Evolutionary conservation across 2,797 vertebrate species (phyloP).

Genomic region (Lerista edwardsae): DNA sequence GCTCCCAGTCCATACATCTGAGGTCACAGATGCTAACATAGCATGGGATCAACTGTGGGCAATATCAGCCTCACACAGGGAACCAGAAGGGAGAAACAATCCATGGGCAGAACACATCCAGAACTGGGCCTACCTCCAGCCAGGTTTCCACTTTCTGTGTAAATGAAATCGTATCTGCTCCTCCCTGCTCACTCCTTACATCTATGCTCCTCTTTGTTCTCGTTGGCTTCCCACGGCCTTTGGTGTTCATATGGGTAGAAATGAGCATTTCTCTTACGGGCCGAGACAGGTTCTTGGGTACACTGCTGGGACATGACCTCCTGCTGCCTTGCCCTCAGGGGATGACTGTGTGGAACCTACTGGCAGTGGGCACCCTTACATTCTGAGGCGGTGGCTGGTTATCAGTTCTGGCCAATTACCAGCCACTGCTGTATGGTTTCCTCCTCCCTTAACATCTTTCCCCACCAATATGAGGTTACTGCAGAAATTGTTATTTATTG

Average conservation of each 20-base stretch:
- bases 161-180: conserved; percentile 9
- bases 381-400: conserved; percentile 18
- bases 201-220: conserved; percentile 24
- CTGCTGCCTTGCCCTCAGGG: conserved; percentile 19
- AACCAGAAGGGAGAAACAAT: conserved; percentile 1
- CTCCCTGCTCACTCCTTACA: conserved; percentile 5
- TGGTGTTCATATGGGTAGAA: conserved; percentile 12
- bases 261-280: conserved; percentile 22
- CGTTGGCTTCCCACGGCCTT: neutral
- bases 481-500: neutral
- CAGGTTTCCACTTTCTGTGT: conserved; percentile 31
- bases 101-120: neutral
- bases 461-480: neutral
- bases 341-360: conserved; percentile 32
- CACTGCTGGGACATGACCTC: conserved; percentile 34
- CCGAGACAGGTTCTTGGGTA: conserved; percentile 14
- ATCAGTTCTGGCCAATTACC: conserved; percentile 13
- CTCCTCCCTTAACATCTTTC: neutral
- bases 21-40: neutral
- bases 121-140: conserved; percentile 30
- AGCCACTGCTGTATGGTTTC: neutral
- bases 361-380: conserved; percentile 25
- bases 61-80: conserved; percentile 1
- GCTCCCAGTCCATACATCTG: neutral
- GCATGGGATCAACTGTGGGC: neutral